Base-by-base conservation (phyloP, 2,888 invertebrate species). In the Hyppa rectilinea region DNA sequence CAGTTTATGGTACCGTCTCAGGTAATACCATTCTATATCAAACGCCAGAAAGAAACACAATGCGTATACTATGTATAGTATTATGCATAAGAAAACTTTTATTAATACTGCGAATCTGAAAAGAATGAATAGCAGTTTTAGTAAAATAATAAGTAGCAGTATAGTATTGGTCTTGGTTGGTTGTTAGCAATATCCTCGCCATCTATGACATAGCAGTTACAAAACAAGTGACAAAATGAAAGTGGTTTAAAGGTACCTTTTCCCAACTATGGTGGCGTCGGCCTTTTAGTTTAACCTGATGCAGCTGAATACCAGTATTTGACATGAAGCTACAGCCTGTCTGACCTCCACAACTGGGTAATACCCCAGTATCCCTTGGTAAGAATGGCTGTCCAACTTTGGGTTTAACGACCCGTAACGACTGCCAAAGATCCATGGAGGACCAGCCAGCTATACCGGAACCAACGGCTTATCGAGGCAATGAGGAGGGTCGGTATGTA, bases 21-120 rank as follows among this genome's bases (percentile, higher is more conserved):
- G 34, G 53, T 92, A 92, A 62, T 80, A 75, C 92, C 92, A 93
- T 5, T 88, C 73, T 10, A 92, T 78, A 9, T 92, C 88, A 66
- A 92, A 93, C 0, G 91, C 90, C 5, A 91, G 81, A 89, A 90
- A 92, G 76, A 92, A 93, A 73, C 88, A 90, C 1, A 92, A 81
- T 0, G 88, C 89, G 38, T 88, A 92, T 0, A 90, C 89, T 1
- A 91, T 84, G 70, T 87, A 91, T 0, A 92, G 78, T 79, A 89
- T 86, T 1, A 91, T 3, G 0, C 88, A 87, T 85, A 92, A 83
- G 29, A 88, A 82, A 0, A 87, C 84, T 80, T 92, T 92, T 6
- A 93, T 49, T 4, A 82, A 60, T 12, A 89, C 80, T 12, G 92
- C 86, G 59, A 89, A 89, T 0, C 92, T 92, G 87, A 7, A 86